Evolutionary conservation across 2,113 vertebrate genomes (phyloP).

Genomic region (Tetrax tetrax): DNA sequence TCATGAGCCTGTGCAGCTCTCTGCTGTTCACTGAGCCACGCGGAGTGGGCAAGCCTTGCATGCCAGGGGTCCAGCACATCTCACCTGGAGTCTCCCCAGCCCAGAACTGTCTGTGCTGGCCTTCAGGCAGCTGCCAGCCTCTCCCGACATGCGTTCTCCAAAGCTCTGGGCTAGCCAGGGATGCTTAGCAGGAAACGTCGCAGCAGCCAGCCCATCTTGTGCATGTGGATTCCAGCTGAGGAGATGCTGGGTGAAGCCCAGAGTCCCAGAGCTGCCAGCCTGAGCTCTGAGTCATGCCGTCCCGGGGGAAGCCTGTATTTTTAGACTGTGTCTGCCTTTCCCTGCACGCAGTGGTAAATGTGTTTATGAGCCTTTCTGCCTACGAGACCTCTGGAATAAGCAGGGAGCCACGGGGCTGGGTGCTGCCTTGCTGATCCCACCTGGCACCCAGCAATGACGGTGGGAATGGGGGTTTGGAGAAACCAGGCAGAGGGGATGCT

Average conservation of each 20-base stretch:
- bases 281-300: neutral
- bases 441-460: neutral
- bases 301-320: neutral
- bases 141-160: accelerated
- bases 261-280: neutral
- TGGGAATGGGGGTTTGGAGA: accelerated
- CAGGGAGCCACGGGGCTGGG: neutral
- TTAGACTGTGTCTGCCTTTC: neutral
- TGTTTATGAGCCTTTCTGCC: neutral
- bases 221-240: neutral
- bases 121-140: neutral
- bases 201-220: accelerated
- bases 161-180: neutral
- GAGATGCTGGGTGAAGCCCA: neutral
- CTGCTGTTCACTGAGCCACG: neutral
- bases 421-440: neutral
- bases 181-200: too few species aligned
- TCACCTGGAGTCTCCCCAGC: neutral
- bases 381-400: neutral
- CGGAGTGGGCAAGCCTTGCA: neutral
- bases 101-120: neutral
- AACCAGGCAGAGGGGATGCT: neutral
- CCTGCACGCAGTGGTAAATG: neutral
- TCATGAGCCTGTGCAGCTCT: neutral
- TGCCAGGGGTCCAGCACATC: accelerated